phyloP scores from a whole-genome alignment of 2,888 invertebrate species.

The Colostygia pectinataria region DNA sequence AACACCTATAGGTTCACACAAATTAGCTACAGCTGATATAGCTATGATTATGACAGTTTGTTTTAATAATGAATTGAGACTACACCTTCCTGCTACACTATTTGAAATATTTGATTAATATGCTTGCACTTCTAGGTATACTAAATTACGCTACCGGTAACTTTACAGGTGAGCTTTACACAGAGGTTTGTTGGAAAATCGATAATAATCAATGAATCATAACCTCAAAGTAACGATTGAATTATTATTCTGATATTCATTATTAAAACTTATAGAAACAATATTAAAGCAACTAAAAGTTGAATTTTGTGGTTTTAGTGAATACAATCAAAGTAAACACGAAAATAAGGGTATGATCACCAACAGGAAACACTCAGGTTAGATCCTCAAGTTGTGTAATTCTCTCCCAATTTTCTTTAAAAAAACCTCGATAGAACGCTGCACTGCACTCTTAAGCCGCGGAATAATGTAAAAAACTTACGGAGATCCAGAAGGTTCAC shows the following conservation, averaged over 20 bases:
- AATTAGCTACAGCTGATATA: too few relatives aligned
- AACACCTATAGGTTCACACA: too few relatives aligned
- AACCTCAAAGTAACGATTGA: slow-evolving; percentile 6
- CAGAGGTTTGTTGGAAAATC: too few relatives aligned
- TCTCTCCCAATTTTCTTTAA: background rate
- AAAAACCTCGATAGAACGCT: slow-evolving; percentile 7
- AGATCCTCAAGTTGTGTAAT: background rate
- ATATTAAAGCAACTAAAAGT: background rate
- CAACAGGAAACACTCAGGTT: slow-evolving; percentile 4
- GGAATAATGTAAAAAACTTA: slow-evolving; percentile 19
- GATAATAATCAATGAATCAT: background rate
- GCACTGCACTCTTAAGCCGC: slow-evolving; percentile 15
- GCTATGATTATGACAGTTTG: too few relatives aligned
- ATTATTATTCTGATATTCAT: background rate
- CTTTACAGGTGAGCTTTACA: too few relatives aligned
- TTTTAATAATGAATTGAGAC: too few relatives aligned
- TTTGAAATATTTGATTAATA: too few relatives aligned
- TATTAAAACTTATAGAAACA: background rate
- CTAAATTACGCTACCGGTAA: too few relatives aligned
- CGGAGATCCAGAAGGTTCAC: slow-evolving; percentile 15
- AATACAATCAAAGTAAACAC: slow-evolving; percentile 23
- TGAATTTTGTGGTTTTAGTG: too few relatives aligned
- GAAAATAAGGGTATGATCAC: slow-evolving; percentile 9
- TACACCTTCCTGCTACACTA: too few relatives aligned
- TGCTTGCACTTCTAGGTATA: too few relatives aligned